Conservation (phyloP, 1,140 invertebrate species). For the Teleopsis dalmanni region DNA sequence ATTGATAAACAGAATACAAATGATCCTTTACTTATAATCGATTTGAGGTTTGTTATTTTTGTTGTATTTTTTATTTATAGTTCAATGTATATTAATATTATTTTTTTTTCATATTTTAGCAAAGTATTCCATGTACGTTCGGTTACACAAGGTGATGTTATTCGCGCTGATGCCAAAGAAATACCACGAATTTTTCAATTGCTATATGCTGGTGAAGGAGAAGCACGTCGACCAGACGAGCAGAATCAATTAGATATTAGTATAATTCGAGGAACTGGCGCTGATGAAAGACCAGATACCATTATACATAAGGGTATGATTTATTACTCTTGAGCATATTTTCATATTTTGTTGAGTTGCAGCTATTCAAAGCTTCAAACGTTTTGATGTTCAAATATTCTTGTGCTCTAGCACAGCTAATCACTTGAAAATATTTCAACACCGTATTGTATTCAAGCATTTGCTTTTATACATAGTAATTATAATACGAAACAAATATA, state of each 20-base stretch:
- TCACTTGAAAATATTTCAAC: too few relatives aligned
- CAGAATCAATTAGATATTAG: slow-evolving; percentile 44
- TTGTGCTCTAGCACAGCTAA: too few relatives aligned
- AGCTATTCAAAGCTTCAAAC: too few relatives aligned
- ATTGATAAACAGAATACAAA: slow-evolving; percentile 85
- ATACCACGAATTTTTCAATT: slow-evolving; percentile 98
- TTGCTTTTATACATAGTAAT: background rate
- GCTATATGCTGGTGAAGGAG: slow-evolving; percentile 88
- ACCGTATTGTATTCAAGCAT: background rate
- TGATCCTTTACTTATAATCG: slow-evolving; percentile 88
- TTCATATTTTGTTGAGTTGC: background rate
- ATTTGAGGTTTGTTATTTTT: slow-evolving; percentile 65
- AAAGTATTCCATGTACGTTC: slow-evolving; percentile 98
- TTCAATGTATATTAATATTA: background rate
- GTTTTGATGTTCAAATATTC: too few relatives aligned
- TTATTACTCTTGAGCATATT: too few relatives aligned
- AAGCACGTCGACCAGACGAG: slow-evolving; percentile 78
- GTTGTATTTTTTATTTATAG: background rate
- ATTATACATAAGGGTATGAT: slow-evolving; percentile 64
- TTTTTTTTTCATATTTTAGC: slow-evolving; percentile 49
- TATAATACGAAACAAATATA: too few relatives aligned
- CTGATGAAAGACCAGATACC: slow-evolving; percentile 66
- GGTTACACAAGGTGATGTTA: slow-evolving; percentile 97
- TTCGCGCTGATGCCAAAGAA: slow-evolving; percentile 95
- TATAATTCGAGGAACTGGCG: slow-evolving; percentile 45